Evolutionary conservation across 1,140 invertebrate species (phyloP), one percentile per base, ranked within the genome.

Genomic region (Panagrolaimus sp.): DNA sequence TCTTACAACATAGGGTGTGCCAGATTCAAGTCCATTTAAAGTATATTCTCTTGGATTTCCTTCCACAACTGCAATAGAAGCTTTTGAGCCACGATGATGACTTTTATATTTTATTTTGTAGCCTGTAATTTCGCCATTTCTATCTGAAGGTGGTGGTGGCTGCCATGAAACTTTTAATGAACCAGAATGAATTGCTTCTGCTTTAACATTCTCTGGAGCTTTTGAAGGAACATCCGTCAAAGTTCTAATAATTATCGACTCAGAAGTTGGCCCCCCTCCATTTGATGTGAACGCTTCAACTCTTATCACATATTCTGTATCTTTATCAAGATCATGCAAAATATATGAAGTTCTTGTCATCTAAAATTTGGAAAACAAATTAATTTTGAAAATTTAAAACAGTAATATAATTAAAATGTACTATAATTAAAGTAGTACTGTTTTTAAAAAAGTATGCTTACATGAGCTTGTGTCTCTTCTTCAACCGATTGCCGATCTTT

Each of bases 91-190:
- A 70, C 82, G 38, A 68, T 71, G 7, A 25, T 83, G 82, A 16
- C 76, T 79, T 72, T 83, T 89, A 85, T 91, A 95, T 51, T 91
- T 88, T 63, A 98, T 89, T 85, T 95, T 96, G 85, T 96, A 97
- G 0, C 93, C 93, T 0, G 91, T 94, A 31, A 98, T 92, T 42
- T 92, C 86, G 1, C 94, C 94, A 84, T 96, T 96, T 81, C 89
- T 89, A 38, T 89, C 87, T 74, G 91, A 89, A 2, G 87, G 78
- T 0, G 90, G 88, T 0, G 92, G 92, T 4, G 91, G 90, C 78
- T 94, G 91, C 95, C 95, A 98, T 64, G 91, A 87, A 7, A 97
- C 88, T 66, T 25, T 9, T 16, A 64, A 43, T 63, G 87, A 87
- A 85, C 92, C 91, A 46, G 89, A 90, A 64, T 91, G 90, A 71